Conservation (phyloP, 2,888 invertebrate genomes). For the Melanophora roralis region DNA sequence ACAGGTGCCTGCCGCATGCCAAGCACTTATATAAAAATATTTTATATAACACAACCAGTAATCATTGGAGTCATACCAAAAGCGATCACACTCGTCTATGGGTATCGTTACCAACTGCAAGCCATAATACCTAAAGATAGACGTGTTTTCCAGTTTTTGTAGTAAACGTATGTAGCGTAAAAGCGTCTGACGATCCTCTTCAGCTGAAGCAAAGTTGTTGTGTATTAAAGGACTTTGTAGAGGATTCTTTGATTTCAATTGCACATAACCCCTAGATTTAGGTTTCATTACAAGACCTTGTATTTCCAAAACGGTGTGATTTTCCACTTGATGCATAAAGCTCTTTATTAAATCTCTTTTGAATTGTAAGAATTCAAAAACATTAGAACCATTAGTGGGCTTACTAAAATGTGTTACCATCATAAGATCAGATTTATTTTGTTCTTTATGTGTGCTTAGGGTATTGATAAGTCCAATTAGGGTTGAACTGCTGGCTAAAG, state of each 20-base stretch:
- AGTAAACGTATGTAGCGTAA: constrained; percentile 73
- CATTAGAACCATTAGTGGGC: constrained; percentile 62
- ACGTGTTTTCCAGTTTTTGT: constrained; percentile 75
- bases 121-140: constrained; percentile 75
- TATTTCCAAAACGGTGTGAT: constrained; percentile 66
- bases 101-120: constrained; percentile 68
- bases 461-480: constrained; percentile 79
- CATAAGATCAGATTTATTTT: constrained; percentile 77
- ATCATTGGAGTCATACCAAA: constrained; percentile 70
- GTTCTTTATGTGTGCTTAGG: constrained; percentile 64
- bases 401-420: constrained; percentile 79
- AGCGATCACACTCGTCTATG: constrained; percentile 67
- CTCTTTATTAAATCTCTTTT: constrained; percentile 62
- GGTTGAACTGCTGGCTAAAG: constrained; percentile 72
- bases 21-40: constrained; percentile 79
- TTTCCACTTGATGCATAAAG: constrained; percentile 53
- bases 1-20: constrained; percentile 84
- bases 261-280: constrained; percentile 77
- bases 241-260: constrained; percentile 78
- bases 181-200: constrained; percentile 76
- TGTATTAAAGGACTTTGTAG: constrained; percentile 79
- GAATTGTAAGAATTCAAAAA: constrained; percentile 66
- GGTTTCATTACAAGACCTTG: constrained; percentile 73
- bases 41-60: constrained; percentile 81
- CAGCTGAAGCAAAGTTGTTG: constrained; percentile 79